Percentiles rank a stretch among this genome's conserved stretches.
phyloP scores from a whole-genome alignment of 2,113 vertebrate genomes.

The Datnioides undecimradiatus region DNA sequence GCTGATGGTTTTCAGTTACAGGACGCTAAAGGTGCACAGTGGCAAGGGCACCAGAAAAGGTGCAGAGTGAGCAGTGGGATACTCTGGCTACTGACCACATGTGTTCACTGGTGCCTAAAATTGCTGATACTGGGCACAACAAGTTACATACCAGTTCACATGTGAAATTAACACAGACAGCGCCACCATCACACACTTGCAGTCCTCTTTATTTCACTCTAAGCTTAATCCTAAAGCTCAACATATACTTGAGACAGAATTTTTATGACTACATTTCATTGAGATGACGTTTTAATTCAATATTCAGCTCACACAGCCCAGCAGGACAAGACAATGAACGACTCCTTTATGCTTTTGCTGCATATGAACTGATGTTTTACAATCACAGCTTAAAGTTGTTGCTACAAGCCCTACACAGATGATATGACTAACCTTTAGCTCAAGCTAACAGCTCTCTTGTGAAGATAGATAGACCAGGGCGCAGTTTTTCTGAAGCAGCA shows the following conservation, averaged over 20 bases:
- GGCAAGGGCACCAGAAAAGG: conserved; percentile 66
- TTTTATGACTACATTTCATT: conserved; percentile 29
- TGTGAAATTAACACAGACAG: conserved; percentile 3
- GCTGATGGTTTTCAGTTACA: conserved; percentile 71
- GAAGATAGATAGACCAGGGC: conserved; percentile 32
- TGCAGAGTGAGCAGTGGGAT: conserved; percentile 58
- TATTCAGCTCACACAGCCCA: conserved; percentile 11
- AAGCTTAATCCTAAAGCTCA: conserved; percentile 12
- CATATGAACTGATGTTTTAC: conserved; percentile 14
- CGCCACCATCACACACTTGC: neutral
- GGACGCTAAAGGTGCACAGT: conserved; percentile 67
- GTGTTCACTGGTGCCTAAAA: conserved; percentile 50
- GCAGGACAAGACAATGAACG: conserved; percentile 15
- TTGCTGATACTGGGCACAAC: conserved; percentile 47
- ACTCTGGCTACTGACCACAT: conserved; percentile 36
- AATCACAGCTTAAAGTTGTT: conserved; percentile 38
- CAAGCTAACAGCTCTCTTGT: conserved; percentile 17
- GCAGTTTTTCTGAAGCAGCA: conserved; percentile 45
- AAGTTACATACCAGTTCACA: conserved; percentile 37
- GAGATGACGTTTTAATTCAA: conserved; percentile 20
- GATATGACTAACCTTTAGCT: conserved; percentile 39
- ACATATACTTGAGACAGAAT: conserved; percentile 1
- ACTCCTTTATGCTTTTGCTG: conserved; percentile 28
- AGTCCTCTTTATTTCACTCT: neutral
- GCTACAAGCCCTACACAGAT: conserved; percentile 26